Percentiles rank a stretch among this genome's conserved stretches.
Conservation (phyloP, 1,140 invertebrate species). For the Dinothrombium tinctorium region DNA sequence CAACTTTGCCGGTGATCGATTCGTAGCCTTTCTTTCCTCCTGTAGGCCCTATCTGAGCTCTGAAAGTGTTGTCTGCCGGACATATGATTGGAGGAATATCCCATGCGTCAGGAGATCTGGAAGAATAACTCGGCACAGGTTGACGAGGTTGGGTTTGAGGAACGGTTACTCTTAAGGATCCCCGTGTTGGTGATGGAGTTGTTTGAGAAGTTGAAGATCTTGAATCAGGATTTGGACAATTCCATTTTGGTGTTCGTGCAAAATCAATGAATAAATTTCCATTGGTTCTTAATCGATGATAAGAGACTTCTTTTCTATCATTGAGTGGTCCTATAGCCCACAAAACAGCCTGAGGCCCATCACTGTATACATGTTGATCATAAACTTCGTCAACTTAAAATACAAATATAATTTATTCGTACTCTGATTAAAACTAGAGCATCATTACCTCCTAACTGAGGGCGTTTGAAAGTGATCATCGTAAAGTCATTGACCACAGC, state of each 20-base stretch:
- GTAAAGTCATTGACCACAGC: conserved; percentile 75
- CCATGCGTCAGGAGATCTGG: conserved; percentile 9
- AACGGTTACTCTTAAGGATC: not conserved
- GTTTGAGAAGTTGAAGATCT: not conserved
- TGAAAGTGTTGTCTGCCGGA: conserved; percentile 16
- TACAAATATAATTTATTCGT: conserved; percentile 33
- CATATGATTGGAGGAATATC: conserved; percentile 14
- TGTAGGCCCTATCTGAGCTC: conserved; percentile 17
- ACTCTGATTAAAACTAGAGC: conserved; percentile 39
- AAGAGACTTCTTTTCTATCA: conserved; percentile 47
- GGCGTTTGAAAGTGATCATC: conserved; percentile 69
- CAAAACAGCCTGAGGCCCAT: conserved; percentile 44
- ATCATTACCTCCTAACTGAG: conserved; percentile 43
- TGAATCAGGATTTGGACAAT: conserved; percentile 57
- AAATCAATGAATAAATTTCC: conserved; percentile 56
- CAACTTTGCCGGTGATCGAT: conserved; percentile 34
- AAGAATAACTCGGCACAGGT: not conserved
- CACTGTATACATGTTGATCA: conserved; percentile 24
- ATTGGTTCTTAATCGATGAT: conserved; percentile 33
- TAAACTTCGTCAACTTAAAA: conserved; percentile 13
- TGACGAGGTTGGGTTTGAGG: not conserved
- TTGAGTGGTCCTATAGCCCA: conserved; percentile 65
- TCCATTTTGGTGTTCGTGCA: conserved; percentile 61
- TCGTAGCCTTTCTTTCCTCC: conserved; percentile 16
- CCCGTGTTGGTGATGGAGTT: not conserved